Evolutionary conservation across 1,140 invertebrate genomes (phyloP), one percentile per base, ranked within the genome.

Genomic region (Heliconius hewitsoni): DNA sequence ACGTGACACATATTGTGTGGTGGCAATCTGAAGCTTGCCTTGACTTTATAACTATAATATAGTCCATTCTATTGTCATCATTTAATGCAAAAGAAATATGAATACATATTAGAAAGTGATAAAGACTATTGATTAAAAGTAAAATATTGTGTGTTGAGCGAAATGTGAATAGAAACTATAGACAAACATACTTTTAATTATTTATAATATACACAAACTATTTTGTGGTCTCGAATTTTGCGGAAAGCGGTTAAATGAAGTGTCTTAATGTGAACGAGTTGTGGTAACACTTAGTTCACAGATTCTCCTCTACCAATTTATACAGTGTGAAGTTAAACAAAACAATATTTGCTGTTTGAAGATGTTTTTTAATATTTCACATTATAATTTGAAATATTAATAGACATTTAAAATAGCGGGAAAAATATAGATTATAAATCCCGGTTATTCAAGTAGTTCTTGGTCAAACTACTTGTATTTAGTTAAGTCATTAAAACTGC

Each of bases 401-500:
- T 8, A 52, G 50, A 52, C 18, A 52, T 52, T 52, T 52, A 52
- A 52, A 52, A 52, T 19, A 19, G 6, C 19, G 1, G 50, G 8
- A 8, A 34, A 57, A 57, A 57, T 57, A 30, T 66, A 66, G 13
- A 66, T 66, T 13, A 66, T 9, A 30, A 66, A 66, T 66, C 11
- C 60, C 60, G 60, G 60, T 66, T 66, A 27, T 3, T 5, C 23
- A 30, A 66, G 60, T 13, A 13, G 23, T 3, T 30, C 60, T 66
- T 66, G 60, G 55, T 23, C n/a, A 60, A 27, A 66, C 60, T 30
- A 46, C 42, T 46, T 46, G 13, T 46, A 66, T 66, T 66, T 66
- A 27, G 60, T 30, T 16, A 66, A 66, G 27, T 66, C 60, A 66
- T 66, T 30, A 66, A 66, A 27, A 66, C 60, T 66, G 60, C 60